phyloP scores from a whole-genome alignment of 1,140 invertebrate species.

The Eupristina koningsbergeri region DNA sequence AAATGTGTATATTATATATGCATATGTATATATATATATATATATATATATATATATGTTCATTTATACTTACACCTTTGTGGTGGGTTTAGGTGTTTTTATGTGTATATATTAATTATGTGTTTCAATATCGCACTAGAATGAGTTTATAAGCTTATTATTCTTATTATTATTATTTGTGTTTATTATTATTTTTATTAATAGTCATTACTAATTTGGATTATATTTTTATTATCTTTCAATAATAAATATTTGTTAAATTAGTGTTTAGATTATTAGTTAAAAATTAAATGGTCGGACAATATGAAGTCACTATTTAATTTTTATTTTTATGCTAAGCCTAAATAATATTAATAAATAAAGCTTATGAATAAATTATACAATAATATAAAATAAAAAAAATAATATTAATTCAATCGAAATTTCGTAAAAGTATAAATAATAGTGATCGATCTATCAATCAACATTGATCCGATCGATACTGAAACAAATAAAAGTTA shows the following conservation, averaged over 20 bases:
- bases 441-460: neutral
- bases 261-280: no score
- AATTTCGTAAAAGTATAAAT: conserved; percentile 6
- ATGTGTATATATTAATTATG: conserved; percentile 42
- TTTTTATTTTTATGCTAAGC: no score
- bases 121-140: conserved; percentile 45
- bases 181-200: neutral
- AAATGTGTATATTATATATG: neutral
- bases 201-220: neutral
- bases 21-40: conserved; percentile 10
- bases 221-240: no score
- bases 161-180: conserved; percentile 14
- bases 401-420: conserved; percentile 22
- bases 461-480: no score
- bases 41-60: conserved; percentile 11
- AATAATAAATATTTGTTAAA: no score
- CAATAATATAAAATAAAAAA: conserved; percentile 40
- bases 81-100: conserved; percentile 40
- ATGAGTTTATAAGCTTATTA: neutral
- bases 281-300: no score
- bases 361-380: conserved; percentile 12
- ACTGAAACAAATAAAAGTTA: neutral
- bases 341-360: neutral
- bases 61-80: conserved; percentile 25
- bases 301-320: no score